Conservation (phyloP, 2,797 vertebrate genomes). For the Todus mexicanus region DNA sequence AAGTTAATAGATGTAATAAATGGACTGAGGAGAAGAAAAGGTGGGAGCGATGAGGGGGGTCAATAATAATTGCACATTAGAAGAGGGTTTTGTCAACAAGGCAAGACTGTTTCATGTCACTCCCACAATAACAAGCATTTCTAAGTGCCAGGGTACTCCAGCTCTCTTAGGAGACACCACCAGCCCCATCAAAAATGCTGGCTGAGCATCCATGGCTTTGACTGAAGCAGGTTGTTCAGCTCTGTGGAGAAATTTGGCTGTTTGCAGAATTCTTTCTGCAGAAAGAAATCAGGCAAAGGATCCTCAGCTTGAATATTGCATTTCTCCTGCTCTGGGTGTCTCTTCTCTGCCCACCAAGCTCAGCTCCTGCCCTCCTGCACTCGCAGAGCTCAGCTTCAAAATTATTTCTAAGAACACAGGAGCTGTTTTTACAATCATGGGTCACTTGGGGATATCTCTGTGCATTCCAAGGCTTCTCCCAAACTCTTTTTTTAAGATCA, state of each 20-base stretch:
- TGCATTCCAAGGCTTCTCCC: background rate
- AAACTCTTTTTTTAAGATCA: background rate
- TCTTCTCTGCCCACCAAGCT: background rate
- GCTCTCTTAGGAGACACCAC: background rate
- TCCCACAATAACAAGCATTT: background rate
- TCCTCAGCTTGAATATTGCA: fast-evolving
- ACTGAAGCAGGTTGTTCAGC: background rate
- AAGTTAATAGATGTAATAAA: background rate
- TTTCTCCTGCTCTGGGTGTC: background rate
- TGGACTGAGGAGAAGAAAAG: background rate
- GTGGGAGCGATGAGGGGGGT: background rate
- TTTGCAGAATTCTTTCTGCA: background rate
- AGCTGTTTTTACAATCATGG: background rate
- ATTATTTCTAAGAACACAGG: background rate
- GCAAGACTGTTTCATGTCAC: background rate
- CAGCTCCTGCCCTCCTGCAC: too few species aligned
- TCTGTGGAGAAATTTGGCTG: background rate
- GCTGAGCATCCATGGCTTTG: background rate
- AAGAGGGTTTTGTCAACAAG: background rate
- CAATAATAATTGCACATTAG: background rate
- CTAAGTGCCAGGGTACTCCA: background rate
- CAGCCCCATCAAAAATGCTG: background rate
- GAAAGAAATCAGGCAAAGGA: background rate
- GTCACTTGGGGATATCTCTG: background rate
- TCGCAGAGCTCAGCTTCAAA: background rate